Base-by-base conservation (phyloP, 2,888 invertebrate genomes). In the Pterostichus niger region DNA sequence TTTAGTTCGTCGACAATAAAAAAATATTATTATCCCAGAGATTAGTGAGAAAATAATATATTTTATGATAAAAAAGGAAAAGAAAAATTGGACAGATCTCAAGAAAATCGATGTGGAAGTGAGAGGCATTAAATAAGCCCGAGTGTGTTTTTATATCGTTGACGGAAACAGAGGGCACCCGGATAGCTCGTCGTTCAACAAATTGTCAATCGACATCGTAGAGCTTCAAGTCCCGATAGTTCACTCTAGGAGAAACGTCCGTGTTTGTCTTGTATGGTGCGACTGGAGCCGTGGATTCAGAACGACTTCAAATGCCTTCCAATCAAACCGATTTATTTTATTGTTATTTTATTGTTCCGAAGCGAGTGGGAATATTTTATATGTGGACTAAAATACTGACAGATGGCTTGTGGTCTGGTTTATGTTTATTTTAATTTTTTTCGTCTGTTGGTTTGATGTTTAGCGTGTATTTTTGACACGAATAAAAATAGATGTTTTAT, bases 101-200 rank as follows among this genome's bases (percentile, higher is more conserved):
- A 11, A 24, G 24, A 17, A 59, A 59, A 59, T 59, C 59, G 17
- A 17, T 59, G 2, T 24, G 10, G 59, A 40, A 54, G 54, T 24
- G 59, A 59, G 59, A 40, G 49, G 10, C 35, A 64, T 33, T 64
- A 64, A 64, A 64, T 64, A 64, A 64, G 13, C 35, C 13, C 33
- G 35, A 64, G 64, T 64, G 49, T 49, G 64, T 64, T 64, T 64
- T 64, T 33, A 64, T 35, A 64, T 64, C 64, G 64, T 17, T 59
- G 64, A 64, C 2, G 64, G 33, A 64, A 64, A 35, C 64, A 64
- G 13, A 35, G 64, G 35, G 35, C 64, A 64, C 64, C 64, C 35
- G 64, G 64, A 64, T 64, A 11, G 33, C 33, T 64, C 33, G 64
- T 33, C 64, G 33, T 64, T 59, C 59, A 31, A 10, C 11, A 0